phyloP scores from a whole-genome alignment of 2,888 invertebrate genomes.

The Drosophila rubida region DNA sequence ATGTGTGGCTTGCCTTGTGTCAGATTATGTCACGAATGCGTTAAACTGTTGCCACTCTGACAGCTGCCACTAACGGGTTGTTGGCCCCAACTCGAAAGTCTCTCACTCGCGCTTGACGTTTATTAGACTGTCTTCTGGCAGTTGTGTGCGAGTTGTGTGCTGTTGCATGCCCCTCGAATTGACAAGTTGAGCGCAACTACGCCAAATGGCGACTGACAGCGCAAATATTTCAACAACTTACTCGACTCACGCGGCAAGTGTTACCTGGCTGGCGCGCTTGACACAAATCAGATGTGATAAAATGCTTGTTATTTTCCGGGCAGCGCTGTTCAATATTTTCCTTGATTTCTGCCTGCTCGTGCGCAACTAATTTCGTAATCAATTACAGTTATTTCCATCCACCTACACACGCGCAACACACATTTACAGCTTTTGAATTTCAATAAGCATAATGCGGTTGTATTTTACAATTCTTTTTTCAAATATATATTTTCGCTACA shows the following conservation, averaged over 20 bases:
- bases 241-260: conserved; percentile 15
- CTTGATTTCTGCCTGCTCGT: conserved; percentile 57
- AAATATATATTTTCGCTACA: conserved; percentile 19
- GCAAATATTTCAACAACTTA: conserved; percentile 69
- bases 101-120: conserved; percentile 44
- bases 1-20: conserved; percentile 23
- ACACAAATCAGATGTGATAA: conserved; percentile 68
- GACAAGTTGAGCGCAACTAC: conserved; percentile 63
- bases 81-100: conserved; percentile 18
- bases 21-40: conserved; percentile 54
- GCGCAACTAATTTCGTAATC: conserved; percentile 63
- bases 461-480: conserved; percentile 12
- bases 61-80: conserved; percentile 28
- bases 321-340: conserved; percentile 34
- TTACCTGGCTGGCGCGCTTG: conserved; percentile 22
- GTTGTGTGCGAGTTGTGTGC: conserved; percentile 4
- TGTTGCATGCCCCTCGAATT: conserved; percentile 44
- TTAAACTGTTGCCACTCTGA: conserved; percentile 49
- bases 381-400: conserved; percentile 59
- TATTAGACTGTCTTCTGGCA: conserved; percentile 43
- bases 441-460: conserved; percentile 40
- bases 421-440: conserved; percentile 49
- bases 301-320: conserved; percentile 27
- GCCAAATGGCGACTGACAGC: conserved; percentile 67
- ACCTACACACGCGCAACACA: conserved; percentile 20